Percentiles rank a stretch among this genome's conserved stretches.
Conservation (phyloP, 2,888 invertebrate genomes). For the Acronicta alni region DNA sequence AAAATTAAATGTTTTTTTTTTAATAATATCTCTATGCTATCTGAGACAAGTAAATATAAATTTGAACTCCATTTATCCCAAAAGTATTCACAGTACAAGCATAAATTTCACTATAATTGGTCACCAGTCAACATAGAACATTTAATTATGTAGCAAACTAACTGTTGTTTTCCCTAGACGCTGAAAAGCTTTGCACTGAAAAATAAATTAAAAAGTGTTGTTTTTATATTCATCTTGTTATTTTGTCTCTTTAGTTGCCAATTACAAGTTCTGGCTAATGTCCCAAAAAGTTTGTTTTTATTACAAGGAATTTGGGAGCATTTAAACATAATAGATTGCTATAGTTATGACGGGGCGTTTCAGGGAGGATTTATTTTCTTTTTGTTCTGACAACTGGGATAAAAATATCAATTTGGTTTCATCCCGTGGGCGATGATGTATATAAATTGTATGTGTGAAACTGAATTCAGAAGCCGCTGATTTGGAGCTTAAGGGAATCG, state of each 20-base stretch:
- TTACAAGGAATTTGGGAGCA: conserved; percentile 29
- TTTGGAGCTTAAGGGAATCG: too few species aligned
- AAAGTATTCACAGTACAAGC: too few species aligned
- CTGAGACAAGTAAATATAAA: too few species aligned
- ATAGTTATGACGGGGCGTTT: conserved; percentile 33
- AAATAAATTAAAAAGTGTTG: too few species aligned
- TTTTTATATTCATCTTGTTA: conserved; percentile 23
- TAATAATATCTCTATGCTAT: too few species aligned
- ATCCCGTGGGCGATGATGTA: not conserved
- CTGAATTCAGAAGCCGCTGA: too few species aligned
- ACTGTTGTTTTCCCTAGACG: too few species aligned
- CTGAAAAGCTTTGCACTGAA: too few species aligned
- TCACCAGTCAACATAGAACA: too few species aligned
- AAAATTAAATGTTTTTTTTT: conserved; percentile 11
- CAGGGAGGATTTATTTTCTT: conserved; percentile 25
- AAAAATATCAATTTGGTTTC: conserved; percentile 11
- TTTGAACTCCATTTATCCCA: too few species aligned
- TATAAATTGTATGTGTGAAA: not conserved
- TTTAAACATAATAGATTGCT: conserved; percentile 42
- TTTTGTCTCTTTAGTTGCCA: conserved; percentile 16
- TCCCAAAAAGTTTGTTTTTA: conserved; percentile 41
- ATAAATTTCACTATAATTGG: too few species aligned
- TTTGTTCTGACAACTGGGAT: conserved; percentile 12
- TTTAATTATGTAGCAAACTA: too few species aligned
- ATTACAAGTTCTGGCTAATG: conserved; percentile 25